Percentiles rank a stretch among this genome's conserved stretches.
These are phyloP conservation scores for Lochmaea crataegi DNA, from an alignment of 2,888 invertebrate species.

Conservation along the genomic window DNA sequence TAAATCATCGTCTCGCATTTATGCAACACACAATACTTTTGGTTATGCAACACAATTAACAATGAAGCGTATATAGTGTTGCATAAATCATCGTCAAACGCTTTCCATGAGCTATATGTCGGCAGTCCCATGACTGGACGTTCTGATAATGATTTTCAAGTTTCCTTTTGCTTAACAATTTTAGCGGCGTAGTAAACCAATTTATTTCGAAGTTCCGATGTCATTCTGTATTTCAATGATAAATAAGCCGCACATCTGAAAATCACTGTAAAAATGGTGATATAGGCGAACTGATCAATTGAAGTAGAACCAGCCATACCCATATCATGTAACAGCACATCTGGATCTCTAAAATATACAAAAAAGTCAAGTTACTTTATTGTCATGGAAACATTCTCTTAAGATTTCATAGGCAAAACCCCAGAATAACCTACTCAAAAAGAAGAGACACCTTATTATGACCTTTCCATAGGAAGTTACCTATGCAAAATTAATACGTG, in stretches of 20 bases:
- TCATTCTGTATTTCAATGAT: slow-evolving; percentile 70
- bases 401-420: no score
- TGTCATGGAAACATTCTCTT: not conserved
- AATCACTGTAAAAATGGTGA: slow-evolving; percentile 67
- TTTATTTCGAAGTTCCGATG: slow-evolving; percentile 69
- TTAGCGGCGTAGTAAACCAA: slow-evolving; percentile 70
- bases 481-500: no score
- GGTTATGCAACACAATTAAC: no score
- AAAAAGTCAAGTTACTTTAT: not conserved
- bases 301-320: slow-evolving; percentile 68
- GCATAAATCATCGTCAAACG: no score
- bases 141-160: slow-evolving; percentile 1
- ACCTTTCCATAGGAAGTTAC: no score
- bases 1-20: no score
- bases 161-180: slow-evolving; percentile 68
- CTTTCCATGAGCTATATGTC: no score
- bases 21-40: no score
- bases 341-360: slow-evolving; percentile 29
- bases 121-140: no score
- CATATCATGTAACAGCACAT: slow-evolving; percentile 71
- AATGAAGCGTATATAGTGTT: no score
- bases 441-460: no score
- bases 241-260: slow-evolving; percentile 70
- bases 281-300: slow-evolving; percentile 69
- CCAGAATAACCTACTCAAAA: no score